Evolutionary conservation across 2,888 invertebrate genomes (phyloP).

Genomic region (Thumatha senex): DNA sequence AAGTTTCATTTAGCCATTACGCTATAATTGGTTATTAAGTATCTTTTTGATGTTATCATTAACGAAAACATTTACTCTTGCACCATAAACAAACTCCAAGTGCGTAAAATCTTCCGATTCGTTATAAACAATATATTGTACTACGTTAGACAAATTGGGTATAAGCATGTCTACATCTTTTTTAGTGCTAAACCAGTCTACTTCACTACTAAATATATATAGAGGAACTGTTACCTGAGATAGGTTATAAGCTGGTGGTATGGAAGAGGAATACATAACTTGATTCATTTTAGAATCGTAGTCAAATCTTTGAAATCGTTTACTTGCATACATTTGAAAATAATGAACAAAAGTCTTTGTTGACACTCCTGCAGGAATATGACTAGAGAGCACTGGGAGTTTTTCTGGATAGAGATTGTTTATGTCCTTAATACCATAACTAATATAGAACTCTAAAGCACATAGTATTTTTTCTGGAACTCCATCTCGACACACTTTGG

Average conservation of each 20-base stretch:
- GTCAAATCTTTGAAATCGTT: constrained; percentile 64
- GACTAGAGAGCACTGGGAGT: constrained; percentile 62
- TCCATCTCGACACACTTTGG: constrained; percentile 50
- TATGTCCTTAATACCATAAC: constrained; percentile 57
- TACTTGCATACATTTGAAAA: constrained; percentile 59
- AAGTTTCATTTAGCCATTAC: not conserved
- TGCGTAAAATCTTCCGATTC: constrained; percentile 63
- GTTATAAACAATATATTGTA: constrained; percentile 49
- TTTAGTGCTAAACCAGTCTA: constrained; percentile 63
- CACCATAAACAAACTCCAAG: constrained; percentile 70
- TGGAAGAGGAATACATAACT: constrained; percentile 43
- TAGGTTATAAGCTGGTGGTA: constrained; percentile 62
- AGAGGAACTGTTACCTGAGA: constrained; percentile 56
- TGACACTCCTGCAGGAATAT: constrained; percentile 66
- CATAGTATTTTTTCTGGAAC: constrained; percentile 54
- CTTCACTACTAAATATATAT: constrained; percentile 59
- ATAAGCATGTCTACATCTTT: constrained; percentile 51
- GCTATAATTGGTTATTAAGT: not conserved
- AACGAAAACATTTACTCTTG: constrained; percentile 54
- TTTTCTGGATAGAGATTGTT: constrained; percentile 52
- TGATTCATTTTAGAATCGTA: constrained; percentile 52
- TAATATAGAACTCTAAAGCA: constrained; percentile 55
- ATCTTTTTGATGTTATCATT: constrained; percentile 46
- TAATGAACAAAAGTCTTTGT: constrained; percentile 63
- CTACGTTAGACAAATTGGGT: constrained; percentile 50